Evolutionary conservation across 2,113 vertebrate species (phyloP).

Genomic region (Ibidorhyncha struthersii): DNA sequence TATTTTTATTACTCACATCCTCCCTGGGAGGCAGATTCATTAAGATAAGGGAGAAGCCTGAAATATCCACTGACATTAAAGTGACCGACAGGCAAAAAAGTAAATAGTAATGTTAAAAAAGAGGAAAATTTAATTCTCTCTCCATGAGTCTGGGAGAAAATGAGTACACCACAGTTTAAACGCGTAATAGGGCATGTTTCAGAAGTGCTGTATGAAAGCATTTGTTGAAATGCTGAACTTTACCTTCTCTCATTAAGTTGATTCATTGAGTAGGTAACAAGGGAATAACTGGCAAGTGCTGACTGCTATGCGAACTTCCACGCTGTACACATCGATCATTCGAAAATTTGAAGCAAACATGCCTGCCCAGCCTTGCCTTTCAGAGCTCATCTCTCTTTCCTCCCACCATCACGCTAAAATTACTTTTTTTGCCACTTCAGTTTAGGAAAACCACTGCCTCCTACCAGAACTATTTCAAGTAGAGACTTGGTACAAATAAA

Average conservation of each 20-base stretch:
- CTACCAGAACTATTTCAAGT: neutral
- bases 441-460: neutral
- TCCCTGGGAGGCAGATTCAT: slow-evolving; percentile 34
- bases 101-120: slow-evolving; percentile 3
- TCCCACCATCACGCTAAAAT: neutral
- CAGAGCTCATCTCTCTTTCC: neutral
- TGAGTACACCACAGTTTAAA: neutral
- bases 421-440: neutral
- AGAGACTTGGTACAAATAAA: neutral
- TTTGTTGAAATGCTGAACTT: slow-evolving; percentile 63
- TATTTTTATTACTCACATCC: neutral
- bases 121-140: neutral
- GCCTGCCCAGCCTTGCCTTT: neutral
- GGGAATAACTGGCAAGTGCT: slow-evolving; percentile 39
- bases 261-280: slow-evolving; percentile 58
- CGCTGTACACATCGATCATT: neutral
- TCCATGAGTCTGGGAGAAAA: neutral
- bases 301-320: slow-evolving; percentile 32
- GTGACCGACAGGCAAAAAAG: neutral
- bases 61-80: slow-evolving; percentile 11
- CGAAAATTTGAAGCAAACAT: neutral
- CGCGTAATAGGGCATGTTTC: slow-evolving; percentile 6
- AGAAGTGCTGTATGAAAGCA: neutral
- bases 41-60: neutral
- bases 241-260: slow-evolving; percentile 59